phyloP scores from a whole-genome alignment of 2,888 invertebrate species.

The Strigamia crassipes region DNA sequence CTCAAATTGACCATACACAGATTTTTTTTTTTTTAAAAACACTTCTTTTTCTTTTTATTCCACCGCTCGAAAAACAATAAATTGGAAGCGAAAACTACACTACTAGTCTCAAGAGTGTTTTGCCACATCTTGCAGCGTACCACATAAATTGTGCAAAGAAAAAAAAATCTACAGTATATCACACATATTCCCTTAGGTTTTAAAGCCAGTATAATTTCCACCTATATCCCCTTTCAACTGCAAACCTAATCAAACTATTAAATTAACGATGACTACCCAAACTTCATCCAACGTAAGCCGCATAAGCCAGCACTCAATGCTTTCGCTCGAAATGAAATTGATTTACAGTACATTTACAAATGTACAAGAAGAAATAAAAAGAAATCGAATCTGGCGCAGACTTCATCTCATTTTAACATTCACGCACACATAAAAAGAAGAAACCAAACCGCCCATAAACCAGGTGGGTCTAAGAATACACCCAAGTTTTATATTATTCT shows the following conservation, averaged over 20 bases:
- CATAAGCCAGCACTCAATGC: not conserved
- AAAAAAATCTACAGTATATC: not conserved
- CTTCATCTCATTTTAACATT: not conserved
- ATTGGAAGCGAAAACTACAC: constrained; percentile 20
- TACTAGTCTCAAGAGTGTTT: not conserved
- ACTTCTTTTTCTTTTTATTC: not conserved
- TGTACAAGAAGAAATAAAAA: not conserved
- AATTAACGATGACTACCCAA: not conserved
- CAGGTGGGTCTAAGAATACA: not conserved
- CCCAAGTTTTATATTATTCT: not conserved
- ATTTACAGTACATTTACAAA: not conserved
- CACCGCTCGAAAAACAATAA: not conserved
- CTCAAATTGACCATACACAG: too few relatives aligned
- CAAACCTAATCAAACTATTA: not conserved
- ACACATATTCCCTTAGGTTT: not conserved
- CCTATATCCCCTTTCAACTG: not conserved
- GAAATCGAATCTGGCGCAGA: not conserved
- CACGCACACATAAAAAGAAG: not conserved
- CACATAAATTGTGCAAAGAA: not conserved
- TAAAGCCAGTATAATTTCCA: not conserved
- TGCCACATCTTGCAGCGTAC: not conserved
- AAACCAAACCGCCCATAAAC: constrained; percentile 19
- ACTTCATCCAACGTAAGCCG: not conserved
- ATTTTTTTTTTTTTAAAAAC: too few relatives aligned
- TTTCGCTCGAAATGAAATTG: not conserved